These are phyloP conservation scores for Sebastiscus albofasciatus DNA, from an alignment of 2,797 vertebrate species.

Conservation along the genomic window DNA sequence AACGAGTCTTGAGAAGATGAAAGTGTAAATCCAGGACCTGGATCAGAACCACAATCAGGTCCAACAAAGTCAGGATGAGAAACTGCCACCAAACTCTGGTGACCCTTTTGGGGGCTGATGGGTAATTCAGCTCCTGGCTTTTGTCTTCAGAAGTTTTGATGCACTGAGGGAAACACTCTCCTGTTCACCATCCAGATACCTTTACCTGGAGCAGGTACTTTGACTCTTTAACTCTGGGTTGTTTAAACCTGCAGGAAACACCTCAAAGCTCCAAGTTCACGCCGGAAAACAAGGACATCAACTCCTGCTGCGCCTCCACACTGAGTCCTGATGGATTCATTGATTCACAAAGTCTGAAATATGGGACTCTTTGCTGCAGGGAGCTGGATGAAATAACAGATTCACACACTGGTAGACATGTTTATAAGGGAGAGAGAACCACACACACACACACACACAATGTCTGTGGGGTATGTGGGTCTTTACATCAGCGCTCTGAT, in stretches of 20 bases:
- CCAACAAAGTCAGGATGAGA: neutral
- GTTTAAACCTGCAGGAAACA: neutral
- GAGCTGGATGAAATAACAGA: neutral
- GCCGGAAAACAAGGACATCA: neutral
- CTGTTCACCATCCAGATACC: neutral
- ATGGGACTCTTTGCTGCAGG: neutral
- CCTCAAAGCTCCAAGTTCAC: neutral
- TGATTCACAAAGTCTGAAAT: neutral
- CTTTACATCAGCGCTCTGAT: conserved; percentile 46
- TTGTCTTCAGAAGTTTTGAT: neutral
- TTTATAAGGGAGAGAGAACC: conserved; percentile 5
- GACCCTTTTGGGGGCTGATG: neutral
- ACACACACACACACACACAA: neutral
- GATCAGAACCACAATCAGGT: neutral
- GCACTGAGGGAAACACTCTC: neutral
- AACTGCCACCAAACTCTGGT: neutral
- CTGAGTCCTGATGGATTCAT: neutral
- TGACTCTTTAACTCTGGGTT: neutral
- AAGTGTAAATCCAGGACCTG: neutral
- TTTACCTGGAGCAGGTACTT: neutral
- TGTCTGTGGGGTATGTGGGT: conserved; percentile 9
- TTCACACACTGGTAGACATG: neutral
- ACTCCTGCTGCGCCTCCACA: neutral
- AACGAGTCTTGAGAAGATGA: neutral
- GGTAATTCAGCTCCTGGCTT: neutral